These are phyloP conservation scores for Stenolophus ochropezus DNA, from an alignment of 2,888 invertebrate species.

Conservation along the genomic window DNA sequence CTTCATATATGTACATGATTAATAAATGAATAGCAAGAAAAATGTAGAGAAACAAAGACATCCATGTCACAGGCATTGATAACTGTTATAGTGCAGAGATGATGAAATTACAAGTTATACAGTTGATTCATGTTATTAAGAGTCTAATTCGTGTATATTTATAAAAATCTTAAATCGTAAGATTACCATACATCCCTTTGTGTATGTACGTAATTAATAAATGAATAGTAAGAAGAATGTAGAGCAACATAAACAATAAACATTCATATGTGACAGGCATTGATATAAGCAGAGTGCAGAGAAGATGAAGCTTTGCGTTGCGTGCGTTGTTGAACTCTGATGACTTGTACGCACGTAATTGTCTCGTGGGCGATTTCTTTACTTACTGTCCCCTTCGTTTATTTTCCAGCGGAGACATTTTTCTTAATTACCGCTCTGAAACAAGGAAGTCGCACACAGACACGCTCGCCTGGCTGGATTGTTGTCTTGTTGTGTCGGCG, in stretches of 20 bases:
- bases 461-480: slow-evolving; percentile 24
- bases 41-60: neutral
- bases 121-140: too few relatives aligned
- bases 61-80: neutral
- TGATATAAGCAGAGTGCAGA: neutral
- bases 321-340: slow-evolving; percentile 39
- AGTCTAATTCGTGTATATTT: neutral
- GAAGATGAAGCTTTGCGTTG: neutral
- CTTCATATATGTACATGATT: too few relatives aligned
- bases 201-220: too few relatives aligned
- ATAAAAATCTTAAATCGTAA: neutral
- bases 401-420: slow-evolving; percentile 48
- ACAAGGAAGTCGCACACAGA: slow-evolving; percentile 50
- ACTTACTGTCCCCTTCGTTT: slow-evolving; percentile 46
- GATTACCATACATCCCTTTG: too few relatives aligned
- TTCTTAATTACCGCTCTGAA: slow-evolving; percentile 54
- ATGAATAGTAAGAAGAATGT: too few relatives aligned
- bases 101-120: neutral
- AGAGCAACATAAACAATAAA: neutral
- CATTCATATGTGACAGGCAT: neutral
- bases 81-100: neutral
- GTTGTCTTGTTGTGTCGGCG: slow-evolving; percentile 51
- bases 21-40: too few relatives aligned
- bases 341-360: slow-evolving; percentile 53
- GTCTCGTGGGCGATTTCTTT: slow-evolving; percentile 56